Base-by-base conservation (phyloP, 2,888 invertebrate genomes). In the Macrosiphum euphorbiae region DNA sequence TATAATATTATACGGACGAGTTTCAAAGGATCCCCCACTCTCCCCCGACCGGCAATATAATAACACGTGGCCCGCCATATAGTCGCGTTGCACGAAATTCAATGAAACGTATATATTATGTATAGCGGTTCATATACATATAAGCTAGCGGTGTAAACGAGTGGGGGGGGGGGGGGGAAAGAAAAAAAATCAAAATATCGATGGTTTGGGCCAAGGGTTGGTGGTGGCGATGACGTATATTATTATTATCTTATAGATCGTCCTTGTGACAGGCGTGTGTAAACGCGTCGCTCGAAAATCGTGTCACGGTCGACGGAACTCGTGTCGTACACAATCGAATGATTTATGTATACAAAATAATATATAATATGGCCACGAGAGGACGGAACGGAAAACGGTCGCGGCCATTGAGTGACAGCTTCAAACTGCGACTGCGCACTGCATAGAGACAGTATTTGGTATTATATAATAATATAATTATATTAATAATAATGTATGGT, bases 221-320 rank as follows among this genome's bases (percentile, higher is more conserved):
- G 35, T 8, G 78, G 35, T 26, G 84, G 41, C 84, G 47, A 44
- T 44, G 47, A 85, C 86, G 86, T 86, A 86, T 86, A 47, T 85
- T 86, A 86, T 85, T 86, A 86, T 78, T 78, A 78, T 78, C 35
- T 78, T 78, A 78, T 86, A 47, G 86, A 86, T 47, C 86, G 86
- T 86, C 86, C 86, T 47, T 28, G 86, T 86, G 86, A 86, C 47
- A 44, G 47, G 47, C 86, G 16, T 86, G 28, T 86, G 28, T 35
- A 86, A 86, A 86, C 86, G 47, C 86, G 44, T 47, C 47, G 86
- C 47, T 47, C 86, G 44, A n/a, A 47, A 47, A 86, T 47, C 28
- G 47, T 28, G 86, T 86, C 28, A 86, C 47, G 86, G 86, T 44
- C 86, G 86, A 44, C 78, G 35, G 16, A 20, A 35, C 78, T 35